Evolutionary conservation across 1,140 invertebrate genomes (phyloP).

Genomic region (Probaryconus sp.): DNA sequence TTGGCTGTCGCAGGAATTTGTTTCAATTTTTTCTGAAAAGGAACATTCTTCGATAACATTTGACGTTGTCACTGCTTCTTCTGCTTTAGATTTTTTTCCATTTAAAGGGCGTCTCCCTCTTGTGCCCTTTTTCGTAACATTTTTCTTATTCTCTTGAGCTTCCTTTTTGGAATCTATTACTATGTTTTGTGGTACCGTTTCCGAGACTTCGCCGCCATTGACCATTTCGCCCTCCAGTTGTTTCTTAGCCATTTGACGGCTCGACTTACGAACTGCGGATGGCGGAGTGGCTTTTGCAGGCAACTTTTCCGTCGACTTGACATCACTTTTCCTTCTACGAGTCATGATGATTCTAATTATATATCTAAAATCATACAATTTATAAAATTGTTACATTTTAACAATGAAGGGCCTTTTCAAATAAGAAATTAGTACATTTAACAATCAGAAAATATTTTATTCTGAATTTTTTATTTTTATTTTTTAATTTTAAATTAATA

Average conservation of each 20-base stretch:
- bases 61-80: no score
- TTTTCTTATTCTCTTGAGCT: slow-evolving; percentile 57
- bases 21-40: no score
- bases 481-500: no score
- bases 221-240: slow-evolving; percentile 57
- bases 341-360: slow-evolving; percentile 65
- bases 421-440: no score
- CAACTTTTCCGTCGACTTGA: slow-evolving; percentile 65
- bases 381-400: no score
- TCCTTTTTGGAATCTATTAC: slow-evolving; percentile 18
- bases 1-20: no score
- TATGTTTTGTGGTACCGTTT: neutral
- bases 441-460: no score
- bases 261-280: slow-evolving; percentile 70
- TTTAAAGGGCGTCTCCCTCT: slow-evolving; percentile 43
- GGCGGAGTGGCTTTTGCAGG: slow-evolving; percentile 57
- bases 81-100: no score
- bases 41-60: no score
- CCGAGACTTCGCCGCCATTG: slow-evolving; percentile 1
- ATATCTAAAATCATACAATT: no score
- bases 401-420: no score
- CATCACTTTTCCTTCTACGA: slow-evolving; percentile 67
- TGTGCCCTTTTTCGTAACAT: slow-evolving; percentile 52
- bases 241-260: slow-evolving; percentile 72
- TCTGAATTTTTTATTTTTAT: no score